Evolutionary conservation across 2,797 vertebrate species (phyloP).

Genomic region (Uromys caudimaculatus): DNA sequence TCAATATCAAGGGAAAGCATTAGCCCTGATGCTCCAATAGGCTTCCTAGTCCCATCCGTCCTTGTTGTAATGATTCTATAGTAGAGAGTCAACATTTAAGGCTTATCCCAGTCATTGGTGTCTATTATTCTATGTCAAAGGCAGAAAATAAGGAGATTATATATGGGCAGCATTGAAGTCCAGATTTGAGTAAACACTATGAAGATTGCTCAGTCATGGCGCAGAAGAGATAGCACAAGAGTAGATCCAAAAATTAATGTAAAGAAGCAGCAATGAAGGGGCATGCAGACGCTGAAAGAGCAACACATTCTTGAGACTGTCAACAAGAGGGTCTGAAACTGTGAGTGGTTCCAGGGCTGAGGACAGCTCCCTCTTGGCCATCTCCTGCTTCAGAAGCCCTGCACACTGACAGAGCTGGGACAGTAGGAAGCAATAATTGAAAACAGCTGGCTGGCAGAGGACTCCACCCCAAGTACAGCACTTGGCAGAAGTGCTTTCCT

Average conservation of each 20-base stretch:
- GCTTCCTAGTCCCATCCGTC: background rate
- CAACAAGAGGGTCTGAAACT: background rate
- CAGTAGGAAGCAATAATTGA: background rate
- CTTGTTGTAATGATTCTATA: background rate
- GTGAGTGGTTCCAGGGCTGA: background rate
- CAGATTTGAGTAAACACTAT: background rate
- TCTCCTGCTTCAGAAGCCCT: background rate
- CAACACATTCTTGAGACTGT: background rate
- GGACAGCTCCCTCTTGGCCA: background rate
- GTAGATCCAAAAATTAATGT: background rate
- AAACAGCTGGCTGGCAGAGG: slow-evolving; percentile 31
- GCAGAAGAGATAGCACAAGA: background rate
- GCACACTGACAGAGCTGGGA: background rate
- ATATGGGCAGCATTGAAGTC: background rate
- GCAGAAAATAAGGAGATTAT: background rate
- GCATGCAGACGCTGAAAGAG: background rate
- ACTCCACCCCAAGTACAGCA: background rate
- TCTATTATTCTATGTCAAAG: slow-evolving; percentile 1
- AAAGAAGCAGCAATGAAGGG: background rate
- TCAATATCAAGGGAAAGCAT: background rate
- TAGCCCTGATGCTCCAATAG: background rate
- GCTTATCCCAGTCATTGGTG: background rate
- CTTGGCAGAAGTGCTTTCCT: slow-evolving; percentile 52
- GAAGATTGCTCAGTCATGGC: background rate
- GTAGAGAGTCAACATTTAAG: background rate